Conservation (phyloP, 2,797 vertebrate genomes). For the Rhabdophis nuchalis region DNA sequence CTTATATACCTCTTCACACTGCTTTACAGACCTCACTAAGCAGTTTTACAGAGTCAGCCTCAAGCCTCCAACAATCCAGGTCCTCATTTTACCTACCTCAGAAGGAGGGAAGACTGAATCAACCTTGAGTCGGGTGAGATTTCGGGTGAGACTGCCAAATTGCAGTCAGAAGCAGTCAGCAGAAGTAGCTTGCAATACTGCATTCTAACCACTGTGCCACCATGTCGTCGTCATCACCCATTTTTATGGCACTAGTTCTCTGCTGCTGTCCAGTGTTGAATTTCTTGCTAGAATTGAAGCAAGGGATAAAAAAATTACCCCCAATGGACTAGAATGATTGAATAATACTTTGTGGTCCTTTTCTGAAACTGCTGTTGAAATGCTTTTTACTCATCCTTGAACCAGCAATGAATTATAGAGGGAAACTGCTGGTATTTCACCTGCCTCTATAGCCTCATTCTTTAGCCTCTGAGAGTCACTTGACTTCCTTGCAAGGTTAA, state of each 20-base stretch:
- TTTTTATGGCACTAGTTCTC: neutral
- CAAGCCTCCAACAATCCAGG: too few species aligned
- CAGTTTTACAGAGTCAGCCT: too few species aligned
- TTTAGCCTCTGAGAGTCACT: neutral
- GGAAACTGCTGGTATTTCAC: neutral
- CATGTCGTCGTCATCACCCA: neutral
- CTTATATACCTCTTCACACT: too few species aligned
- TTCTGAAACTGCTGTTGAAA: neutral
- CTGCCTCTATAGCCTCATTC: neutral
- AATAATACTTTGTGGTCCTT: neutral
- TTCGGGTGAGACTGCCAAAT: too few species aligned
- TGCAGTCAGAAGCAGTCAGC: too few species aligned
- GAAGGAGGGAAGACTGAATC: too few species aligned
- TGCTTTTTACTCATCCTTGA: neutral
- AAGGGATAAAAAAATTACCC: neutral
- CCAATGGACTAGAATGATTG: neutral
- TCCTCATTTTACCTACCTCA: too few species aligned
- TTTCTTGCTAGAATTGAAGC: neutral
- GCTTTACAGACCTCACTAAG: too few species aligned
- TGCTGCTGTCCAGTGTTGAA: neutral
- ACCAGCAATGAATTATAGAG: neutral
- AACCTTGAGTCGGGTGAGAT: too few species aligned
- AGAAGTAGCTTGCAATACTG: too few species aligned
- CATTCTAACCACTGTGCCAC: too few species aligned
- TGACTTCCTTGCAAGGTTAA: neutral